Conservation (phyloP, 2,797 vertebrate genomes). For the Acanthopagrus latus region DNA sequence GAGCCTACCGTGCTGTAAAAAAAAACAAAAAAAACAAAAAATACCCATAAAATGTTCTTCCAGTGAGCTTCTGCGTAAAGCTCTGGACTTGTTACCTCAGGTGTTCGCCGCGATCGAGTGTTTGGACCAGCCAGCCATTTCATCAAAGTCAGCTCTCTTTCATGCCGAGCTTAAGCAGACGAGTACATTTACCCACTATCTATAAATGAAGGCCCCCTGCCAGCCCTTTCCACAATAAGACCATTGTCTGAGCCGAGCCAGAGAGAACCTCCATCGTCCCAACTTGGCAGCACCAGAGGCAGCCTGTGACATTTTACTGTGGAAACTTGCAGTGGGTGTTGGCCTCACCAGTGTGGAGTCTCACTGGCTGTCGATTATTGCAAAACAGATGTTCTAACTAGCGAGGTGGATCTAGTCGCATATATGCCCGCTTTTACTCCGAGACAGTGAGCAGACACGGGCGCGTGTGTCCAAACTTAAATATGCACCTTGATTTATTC, state of each 20-base stretch:
- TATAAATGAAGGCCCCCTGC: conserved; percentile 18
- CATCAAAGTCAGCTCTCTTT: conserved; percentile 24
- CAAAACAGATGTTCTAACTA: conserved; percentile 72
- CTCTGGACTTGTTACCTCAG: neutral
- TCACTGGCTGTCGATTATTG: conserved; percentile 64
- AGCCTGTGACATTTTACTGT: conserved; percentile 73
- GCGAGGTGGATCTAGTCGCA: conserved; percentile 24
- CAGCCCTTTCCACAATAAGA: conserved; percentile 49
- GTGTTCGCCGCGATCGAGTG: neutral
- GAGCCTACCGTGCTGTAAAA: conserved; percentile 31
- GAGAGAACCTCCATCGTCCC: conserved; percentile 47
- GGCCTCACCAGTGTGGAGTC: conserved; percentile 60
- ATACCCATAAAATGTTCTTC: conserved; percentile 29
- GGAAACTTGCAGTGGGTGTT: conserved; percentile 83
- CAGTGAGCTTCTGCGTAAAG: conserved; percentile 24
- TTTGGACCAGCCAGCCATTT: neutral
- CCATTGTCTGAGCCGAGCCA: conserved; percentile 60
- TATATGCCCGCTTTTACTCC: conserved; percentile 20
- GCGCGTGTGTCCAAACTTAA: conserved; percentile 49
- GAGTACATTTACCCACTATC: conserved; percentile 24
- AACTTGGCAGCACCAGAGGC: conserved; percentile 69
- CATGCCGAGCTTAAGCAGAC: conserved; percentile 27
- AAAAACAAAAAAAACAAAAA: conserved; percentile 59
- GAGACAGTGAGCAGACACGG: conserved; percentile 51
- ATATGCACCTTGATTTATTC: conserved; percentile 60